These are phyloP conservation scores for Spinus pinus DNA, from an alignment of 2,797 vertebrate species.

Conservation along the genomic window DNA sequence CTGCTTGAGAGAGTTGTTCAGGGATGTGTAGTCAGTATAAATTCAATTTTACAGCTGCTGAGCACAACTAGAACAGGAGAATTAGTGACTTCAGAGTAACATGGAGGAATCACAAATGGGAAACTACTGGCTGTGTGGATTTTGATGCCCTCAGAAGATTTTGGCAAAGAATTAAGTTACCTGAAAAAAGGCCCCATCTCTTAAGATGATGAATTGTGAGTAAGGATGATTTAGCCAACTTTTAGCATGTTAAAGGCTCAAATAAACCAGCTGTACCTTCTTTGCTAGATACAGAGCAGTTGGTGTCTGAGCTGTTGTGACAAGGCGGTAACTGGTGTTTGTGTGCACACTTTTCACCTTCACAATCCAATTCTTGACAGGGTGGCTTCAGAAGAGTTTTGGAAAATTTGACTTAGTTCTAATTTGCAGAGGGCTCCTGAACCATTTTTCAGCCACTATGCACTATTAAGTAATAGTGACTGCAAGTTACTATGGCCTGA, in stretches of 20 bases:
- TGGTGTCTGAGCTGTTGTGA: neutral
- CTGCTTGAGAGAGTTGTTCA: neutral
- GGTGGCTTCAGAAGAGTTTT: neutral
- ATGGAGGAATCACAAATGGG: neutral
- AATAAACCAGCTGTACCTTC: neutral
- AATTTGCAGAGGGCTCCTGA: neutral
- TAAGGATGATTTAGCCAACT: neutral
- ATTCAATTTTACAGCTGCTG: neutral
- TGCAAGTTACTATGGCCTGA: neutral
- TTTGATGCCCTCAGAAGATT: neutral
- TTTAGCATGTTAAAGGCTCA: neutral
- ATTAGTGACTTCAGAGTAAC: neutral
- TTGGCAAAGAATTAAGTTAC: neutral
- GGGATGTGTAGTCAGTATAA: neutral
- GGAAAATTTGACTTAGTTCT: neutral
- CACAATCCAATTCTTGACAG: neutral
- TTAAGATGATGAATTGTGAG: neutral
- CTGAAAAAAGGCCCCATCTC: neutral
- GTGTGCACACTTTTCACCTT: neutral
- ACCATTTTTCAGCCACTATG: neutral
- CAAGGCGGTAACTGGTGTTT: neutral
- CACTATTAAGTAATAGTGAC: neutral
- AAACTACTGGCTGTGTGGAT: neutral
- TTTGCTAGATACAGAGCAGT: neutral
- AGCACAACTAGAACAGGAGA: neutral